Conservation (phyloP, 2,888 invertebrate species). For the Drosophila meridionalis region DNA sequence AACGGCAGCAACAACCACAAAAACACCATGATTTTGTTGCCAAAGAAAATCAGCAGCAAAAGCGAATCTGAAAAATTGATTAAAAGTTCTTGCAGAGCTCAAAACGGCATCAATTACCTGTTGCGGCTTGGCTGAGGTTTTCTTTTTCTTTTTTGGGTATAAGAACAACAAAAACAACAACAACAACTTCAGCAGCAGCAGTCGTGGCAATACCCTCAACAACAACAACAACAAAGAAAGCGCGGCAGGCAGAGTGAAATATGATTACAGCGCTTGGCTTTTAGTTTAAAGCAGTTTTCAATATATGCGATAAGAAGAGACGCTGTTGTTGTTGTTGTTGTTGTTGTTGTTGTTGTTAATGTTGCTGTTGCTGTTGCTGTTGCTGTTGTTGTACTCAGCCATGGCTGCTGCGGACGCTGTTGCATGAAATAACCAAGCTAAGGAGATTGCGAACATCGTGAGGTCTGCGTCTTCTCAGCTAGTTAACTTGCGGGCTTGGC, state of each 20-base stretch:
- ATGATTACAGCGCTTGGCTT: constrained; percentile 74
- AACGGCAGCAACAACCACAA: constrained; percentile 14
- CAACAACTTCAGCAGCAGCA: constrained; percentile 6
- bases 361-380: constrained; percentile 10
- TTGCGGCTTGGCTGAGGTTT: constrained; percentile 56
- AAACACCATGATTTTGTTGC: constrained; percentile 36
- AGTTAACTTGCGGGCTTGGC: constrained; percentile 27
- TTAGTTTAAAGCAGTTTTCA: constrained; percentile 71
- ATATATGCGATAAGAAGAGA: constrained; percentile 54
- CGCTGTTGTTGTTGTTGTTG: constrained; percentile 7
- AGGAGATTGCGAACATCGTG: constrained; percentile 40
- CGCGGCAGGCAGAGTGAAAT: constrained; percentile 59
- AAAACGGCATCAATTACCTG: constrained; percentile 72
- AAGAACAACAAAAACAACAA: not conserved
- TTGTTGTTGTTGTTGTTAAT: constrained; percentile 6
- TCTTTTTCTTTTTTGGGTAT: constrained; percentile 7
- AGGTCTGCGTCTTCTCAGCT: constrained; percentile 19
- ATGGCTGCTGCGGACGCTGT: constrained; percentile 7
- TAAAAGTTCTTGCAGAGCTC: constrained; percentile 72
- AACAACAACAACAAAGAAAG: constrained; percentile 22
- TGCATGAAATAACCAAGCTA: constrained; percentile 52
- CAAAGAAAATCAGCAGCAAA: constrained; percentile 24
- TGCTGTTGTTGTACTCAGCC: constrained; percentile 19
- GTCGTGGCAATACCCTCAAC: constrained; percentile 3
- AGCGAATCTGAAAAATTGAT: constrained; percentile 70